Base-by-base conservation (phyloP, 2,888 invertebrate genomes). In the Acanthosoma haemorrhoidale region DNA sequence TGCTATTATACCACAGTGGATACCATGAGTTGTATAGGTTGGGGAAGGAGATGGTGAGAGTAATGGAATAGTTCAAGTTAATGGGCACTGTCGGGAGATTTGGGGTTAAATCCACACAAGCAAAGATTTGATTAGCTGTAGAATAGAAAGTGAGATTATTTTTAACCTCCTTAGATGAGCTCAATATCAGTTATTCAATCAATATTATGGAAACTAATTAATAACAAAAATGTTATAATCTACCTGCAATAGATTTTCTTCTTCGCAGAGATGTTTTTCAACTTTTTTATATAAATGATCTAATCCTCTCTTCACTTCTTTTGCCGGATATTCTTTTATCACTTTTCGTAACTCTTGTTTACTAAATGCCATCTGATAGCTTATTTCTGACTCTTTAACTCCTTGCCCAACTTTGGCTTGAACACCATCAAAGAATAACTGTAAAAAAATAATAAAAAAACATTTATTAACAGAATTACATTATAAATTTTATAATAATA, bases 401-500 rank as follows among this genome's bases (percentile, higher is more conserved):
- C 99, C 98, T 78, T 91, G 89, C 68, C 92, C 90, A 73, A 98
- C 94, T 79, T 92, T 91, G 73, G 89, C 90, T 81, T 96, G 90
- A 68, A 99, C 96, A 63, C 96, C 96, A 81, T 99, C 98, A 79
- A 99, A 97, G 83, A 99, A 99, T 76, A 87, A 86, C 91, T 96
- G 80, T 31, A 83, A 82, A 75, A 70, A 75, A 72, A 73, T 71
- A 71, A 58, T 64, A 70, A 38, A 63, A 60, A 57, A 57, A 16
- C 5, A 1, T 38, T 21, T 32, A 13, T 16, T 2, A 25, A 25
- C 25, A 21, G 3, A 2, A 11, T 4, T 3, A 11, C 1, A 43
- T 11, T 38, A 4, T 11, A 38, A 38, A 38, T 38, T n/a, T 43
- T 5, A 13, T 4, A 21, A 21, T 43, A 2, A 18, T 18, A 13